Evolutionary conservation across 37 sponge, comb jelly and placozoan species (phyloP), one percentile per base, ranked within the genome.

Genomic region (Aplysina aerophoba): DNA sequence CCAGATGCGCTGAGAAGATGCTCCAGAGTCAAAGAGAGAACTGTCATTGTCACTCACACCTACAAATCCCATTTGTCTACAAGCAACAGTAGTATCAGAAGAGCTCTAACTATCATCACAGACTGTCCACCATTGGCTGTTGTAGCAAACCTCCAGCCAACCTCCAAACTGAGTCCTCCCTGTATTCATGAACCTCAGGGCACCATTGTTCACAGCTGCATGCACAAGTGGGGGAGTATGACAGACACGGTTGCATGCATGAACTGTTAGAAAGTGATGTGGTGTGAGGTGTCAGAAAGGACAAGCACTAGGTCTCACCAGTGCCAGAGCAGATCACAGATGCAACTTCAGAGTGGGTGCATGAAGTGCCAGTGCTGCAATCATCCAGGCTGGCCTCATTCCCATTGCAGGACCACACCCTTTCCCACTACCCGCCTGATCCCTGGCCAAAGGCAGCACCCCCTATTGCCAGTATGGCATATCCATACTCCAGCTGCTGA

Each of bases 41-140:
- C 25, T 27, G 28, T 62, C 64, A 44, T 8, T 44, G 3, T 11
- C 8, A 44, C 50, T 44, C 8, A 17, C 13, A 44, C 79, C 79
- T 6, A 64, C 38, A 62, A 38, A 84, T 22, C 88, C 88, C 41
- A 87, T 58, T 56, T 87, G 88, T 25, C 83, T 56, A 44, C 88
- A 87, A 1, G 66, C 88, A 8, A 87, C 83, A 2, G 21, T 17
- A 14, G 88, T 83, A 59, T 82, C 58, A 24, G 0, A 16, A 36
- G 16, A 0, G 57, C 71, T 21, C 88, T 83, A 87, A 0, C 33
- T 59, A 55, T 81, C 59, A 68, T 87, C 73, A 55, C 87, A 87
- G 25, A 87, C 87, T 81, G 87, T 87, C 15, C 87, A 71, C 81
- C 82, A 87, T 14, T 14, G 33, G 28, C 59, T 37, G 37, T 71